Evolutionary conservation across 2,113 vertebrate genomes (phyloP).

Genomic region (Equus przewalskii): DNA sequence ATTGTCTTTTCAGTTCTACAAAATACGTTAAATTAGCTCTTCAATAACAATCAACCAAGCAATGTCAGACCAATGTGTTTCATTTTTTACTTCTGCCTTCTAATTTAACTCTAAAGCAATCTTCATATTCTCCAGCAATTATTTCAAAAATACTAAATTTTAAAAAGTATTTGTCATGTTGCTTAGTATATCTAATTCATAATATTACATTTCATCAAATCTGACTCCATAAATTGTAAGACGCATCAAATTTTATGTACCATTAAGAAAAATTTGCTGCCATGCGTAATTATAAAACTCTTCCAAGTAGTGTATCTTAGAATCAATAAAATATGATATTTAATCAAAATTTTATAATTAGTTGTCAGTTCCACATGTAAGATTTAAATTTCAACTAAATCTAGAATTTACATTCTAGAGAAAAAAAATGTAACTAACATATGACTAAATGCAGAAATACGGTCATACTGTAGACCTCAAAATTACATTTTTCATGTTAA

Average conservation of each 20-base stretch:
- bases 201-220: neutral
- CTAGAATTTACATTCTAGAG: neutral
- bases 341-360: conserved; percentile 42
- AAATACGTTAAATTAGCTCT: conserved; percentile 2
- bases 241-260: neutral
- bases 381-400: conserved; percentile 54
- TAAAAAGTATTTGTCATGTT: neutral
- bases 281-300: neutral
- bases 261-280: neutral
- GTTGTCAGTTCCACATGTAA: neutral
- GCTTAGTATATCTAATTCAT: neutral
- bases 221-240: neutral
- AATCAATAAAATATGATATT: neutral
- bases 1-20: conserved; percentile 19
- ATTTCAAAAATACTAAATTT: neutral
- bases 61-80: neutral
- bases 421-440: neutral
- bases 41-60: conserved; percentile 10
- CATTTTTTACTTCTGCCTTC: neutral
- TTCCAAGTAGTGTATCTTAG: neutral
- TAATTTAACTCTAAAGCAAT: conserved; percentile 20
- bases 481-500: conserved; percentile 26
- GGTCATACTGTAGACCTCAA: neutral
- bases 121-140: neutral
- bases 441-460: conserved; percentile 10